These are phyloP conservation scores for Phrixothrix hirtus DNA, from an alignment of 2,888 invertebrate species.

Conservation along the genomic window DNA sequence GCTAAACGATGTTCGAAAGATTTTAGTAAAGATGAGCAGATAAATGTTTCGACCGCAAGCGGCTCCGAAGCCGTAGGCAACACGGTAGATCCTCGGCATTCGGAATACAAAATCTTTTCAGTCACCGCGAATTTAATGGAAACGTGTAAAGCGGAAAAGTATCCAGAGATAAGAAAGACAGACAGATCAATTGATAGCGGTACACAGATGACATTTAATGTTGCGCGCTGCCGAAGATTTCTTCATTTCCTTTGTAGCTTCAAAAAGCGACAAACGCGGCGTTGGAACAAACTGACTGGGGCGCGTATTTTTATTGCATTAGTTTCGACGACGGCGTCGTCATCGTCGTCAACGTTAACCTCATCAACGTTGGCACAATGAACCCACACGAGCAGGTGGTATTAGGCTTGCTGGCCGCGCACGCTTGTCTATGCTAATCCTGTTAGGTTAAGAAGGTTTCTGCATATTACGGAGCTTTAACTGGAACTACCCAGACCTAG, in stretches of 20 bases:
- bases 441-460: constrained; percentile 75
- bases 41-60: constrained; percentile 40
- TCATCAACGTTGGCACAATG: constrained; percentile 20
- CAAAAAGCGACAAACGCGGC: constrained; percentile 34
- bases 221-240: constrained; percentile 47
- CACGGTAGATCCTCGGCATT: constrained; percentile 42
- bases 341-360: constrained; percentile 4
- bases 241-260: constrained; percentile 51
- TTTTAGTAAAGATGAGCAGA: constrained; percentile 43
- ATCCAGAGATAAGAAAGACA: constrained; percentile 54
- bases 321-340: constrained; percentile 8
- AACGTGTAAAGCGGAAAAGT: constrained; percentile 54
- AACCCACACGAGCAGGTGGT: constrained; percentile 28
- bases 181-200: constrained; percentile 55
- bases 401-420: constrained; percentile 60
- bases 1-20: constrained; percentile 42
- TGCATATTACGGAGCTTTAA: constrained; percentile 71
- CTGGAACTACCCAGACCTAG: constrained; percentile 52
- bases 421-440: constrained; percentile 69
- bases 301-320: constrained; percentile 16
- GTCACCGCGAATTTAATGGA: constrained; percentile 51
- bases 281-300: constrained; percentile 24
- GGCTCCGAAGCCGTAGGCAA: constrained; percentile 35
- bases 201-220: constrained; percentile 53
- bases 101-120: constrained; percentile 41